Evolutionary conservation across 2,888 invertebrate genomes (phyloP).

Genomic region (Drosophila niveifrons): DNA sequence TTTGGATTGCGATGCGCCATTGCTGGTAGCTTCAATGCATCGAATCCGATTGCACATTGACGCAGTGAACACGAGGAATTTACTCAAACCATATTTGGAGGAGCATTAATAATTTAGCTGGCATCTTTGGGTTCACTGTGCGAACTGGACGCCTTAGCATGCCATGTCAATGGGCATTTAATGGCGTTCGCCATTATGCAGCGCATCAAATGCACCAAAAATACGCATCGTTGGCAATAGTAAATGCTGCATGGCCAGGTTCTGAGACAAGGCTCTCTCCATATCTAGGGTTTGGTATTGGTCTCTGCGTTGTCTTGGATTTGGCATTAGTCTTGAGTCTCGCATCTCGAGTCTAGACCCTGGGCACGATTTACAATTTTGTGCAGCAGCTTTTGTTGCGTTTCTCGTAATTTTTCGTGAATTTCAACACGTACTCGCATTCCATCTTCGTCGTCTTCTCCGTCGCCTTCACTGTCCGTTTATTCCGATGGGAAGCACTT

Average conservation of each 20-base stretch:
- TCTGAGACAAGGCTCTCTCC: conserved; percentile 38
- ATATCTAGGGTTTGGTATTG: conserved; percentile 31
- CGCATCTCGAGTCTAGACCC: conserved; percentile 47
- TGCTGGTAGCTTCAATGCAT: conserved; percentile 48
- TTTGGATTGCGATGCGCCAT: conserved; percentile 74
- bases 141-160: conserved; percentile 37
- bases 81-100: too few species aligned
- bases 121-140: conserved; percentile 50
- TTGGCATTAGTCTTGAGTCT: conserved; percentile 45
- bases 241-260: conserved; percentile 76
- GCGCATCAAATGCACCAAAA: conserved; percentile 82
- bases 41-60: conserved; percentile 32
- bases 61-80: neutral
- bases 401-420: conserved; percentile 79
- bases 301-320: conserved; percentile 47
- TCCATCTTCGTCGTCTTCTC: conserved; percentile 77
- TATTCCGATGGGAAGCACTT: conserved; percentile 27
- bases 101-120: neutral
- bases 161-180: conserved; percentile 83
- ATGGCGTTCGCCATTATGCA: conserved; percentile 82
- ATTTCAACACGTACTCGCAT: conserved; percentile 82
- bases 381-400: conserved; percentile 67
- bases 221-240: conserved; percentile 81
- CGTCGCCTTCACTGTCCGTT: conserved; percentile 23
- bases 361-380: conserved; percentile 80